Percentiles rank a stretch among this genome's conserved stretches.
Evolutionary conservation across 2,797 vertebrate genomes (phyloP).

Genomic region (Vespertilio murinus): DNA sequence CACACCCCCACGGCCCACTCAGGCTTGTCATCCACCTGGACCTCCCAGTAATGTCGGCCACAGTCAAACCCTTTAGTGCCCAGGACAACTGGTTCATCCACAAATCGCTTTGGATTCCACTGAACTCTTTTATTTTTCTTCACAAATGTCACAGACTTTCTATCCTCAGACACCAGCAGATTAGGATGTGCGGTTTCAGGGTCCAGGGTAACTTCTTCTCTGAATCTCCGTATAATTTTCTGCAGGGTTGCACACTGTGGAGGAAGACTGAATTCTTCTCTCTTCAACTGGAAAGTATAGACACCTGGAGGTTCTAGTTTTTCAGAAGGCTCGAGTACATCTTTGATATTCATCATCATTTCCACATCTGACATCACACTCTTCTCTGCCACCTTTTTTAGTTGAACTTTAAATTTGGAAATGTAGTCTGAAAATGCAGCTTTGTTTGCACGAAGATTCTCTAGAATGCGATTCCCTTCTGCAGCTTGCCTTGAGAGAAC

Average conservation of each 20-base stretch:
- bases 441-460: not conserved
- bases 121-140: not conserved
- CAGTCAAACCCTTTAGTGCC: not conserved
- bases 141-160: not conserved
- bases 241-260: not conserved
- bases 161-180: not conserved
- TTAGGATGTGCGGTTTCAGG: not conserved
- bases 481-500: not conserved
- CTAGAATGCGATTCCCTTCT: not conserved
- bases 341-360: not conserved
- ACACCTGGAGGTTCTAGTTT: too few species aligned
- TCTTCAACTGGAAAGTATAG: not conserved
- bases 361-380: not conserved
- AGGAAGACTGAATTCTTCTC: not conserved
- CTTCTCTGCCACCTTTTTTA: not conserved
- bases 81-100: not conserved
- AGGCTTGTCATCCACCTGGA: not conserved
- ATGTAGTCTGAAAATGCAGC: not conserved
- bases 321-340: not conserved
- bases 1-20: constrained; percentile 14
- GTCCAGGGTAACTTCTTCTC: not conserved
- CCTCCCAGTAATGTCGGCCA: constrained; percentile 29
- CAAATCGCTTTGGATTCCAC: not conserved
- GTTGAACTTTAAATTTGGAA: not conserved
- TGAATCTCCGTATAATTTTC: not conserved